Evolutionary conservation across 2,797 vertebrate species (phyloP).

Genomic region (Leuciscus waleckii): DNA sequence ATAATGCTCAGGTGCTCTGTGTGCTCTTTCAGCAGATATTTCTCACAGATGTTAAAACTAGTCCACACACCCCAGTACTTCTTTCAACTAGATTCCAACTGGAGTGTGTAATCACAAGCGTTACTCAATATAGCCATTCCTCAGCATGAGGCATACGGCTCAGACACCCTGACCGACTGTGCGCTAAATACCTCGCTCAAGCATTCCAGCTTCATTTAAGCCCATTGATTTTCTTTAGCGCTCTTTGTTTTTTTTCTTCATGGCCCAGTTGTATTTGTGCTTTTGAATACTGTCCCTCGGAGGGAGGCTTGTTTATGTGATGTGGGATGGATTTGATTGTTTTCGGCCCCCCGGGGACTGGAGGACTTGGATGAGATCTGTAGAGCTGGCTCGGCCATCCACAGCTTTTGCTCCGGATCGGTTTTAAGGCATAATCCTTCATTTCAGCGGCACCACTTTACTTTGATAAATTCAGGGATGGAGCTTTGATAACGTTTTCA

Average conservation of each 20-base stretch:
- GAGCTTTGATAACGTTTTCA: conserved; percentile 37
- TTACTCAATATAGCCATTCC: conserved; percentile 37
- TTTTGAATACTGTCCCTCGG: conserved; percentile 47
- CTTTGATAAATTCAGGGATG: conserved; percentile 51
- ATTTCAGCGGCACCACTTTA: conserved; percentile 40
- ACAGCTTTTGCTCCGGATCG: conserved; percentile 35
- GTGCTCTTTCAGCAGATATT: conserved; percentile 23
- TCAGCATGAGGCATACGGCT: conserved; percentile 30
- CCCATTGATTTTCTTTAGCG: conserved; percentile 43
- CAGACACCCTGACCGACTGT: conserved; percentile 47
- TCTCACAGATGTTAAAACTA: conserved; percentile 23
- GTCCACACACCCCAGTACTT: neutral
- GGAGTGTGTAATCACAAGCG: conserved; percentile 29
- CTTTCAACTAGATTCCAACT: conserved; percentile 23
- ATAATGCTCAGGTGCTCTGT: neutral
- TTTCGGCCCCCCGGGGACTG: conserved; percentile 35
- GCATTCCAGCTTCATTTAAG: conserved; percentile 48
- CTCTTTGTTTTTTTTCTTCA: conserved; percentile 53
- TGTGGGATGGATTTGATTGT: conserved; percentile 51
- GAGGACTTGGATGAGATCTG: conserved; percentile 40
- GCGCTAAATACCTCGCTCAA: conserved; percentile 31
- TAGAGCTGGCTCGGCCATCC: conserved; percentile 26
- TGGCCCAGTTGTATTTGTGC: conserved; percentile 45
- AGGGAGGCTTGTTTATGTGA: conserved; percentile 55
- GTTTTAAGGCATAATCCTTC: conserved; percentile 46